Conservation (phyloP, 2,113 vertebrate genomes). For the Lichenostomus cassidix region DNA sequence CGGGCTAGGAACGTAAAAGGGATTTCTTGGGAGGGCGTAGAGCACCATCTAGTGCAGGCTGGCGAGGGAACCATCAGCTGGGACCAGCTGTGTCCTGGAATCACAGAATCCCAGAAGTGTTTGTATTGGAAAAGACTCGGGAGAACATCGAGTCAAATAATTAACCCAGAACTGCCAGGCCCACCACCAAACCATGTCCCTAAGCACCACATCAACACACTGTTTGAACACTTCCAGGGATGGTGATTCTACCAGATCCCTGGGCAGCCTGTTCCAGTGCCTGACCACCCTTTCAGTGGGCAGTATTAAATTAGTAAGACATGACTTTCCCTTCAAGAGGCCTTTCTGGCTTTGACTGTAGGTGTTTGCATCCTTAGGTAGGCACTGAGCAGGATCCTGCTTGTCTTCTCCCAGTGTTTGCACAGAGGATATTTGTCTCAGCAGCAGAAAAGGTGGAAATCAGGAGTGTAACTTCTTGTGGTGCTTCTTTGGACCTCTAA, state of each 20-base stretch:
- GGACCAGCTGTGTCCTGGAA: background rate
- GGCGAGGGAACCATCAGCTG: background rate
- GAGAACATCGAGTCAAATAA: background rate
- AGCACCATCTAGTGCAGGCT: conserved; percentile 53
- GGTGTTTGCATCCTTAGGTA: background rate
- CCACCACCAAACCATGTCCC: background rate
- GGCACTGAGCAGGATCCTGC: background rate
- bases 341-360: background rate
- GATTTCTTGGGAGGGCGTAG: background rate
- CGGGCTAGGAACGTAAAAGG: accelerated
- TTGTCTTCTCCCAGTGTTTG: background rate
- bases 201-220: accelerated
- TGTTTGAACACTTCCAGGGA: background rate
- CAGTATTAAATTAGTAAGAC: background rate
- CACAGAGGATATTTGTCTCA: background rate
- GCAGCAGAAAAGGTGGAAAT: background rate
- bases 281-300: background rate
- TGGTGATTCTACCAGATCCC: background rate
- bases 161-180: background rate
- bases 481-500: background rate
- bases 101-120: accelerated
- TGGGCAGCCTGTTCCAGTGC: background rate
- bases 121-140: background rate
- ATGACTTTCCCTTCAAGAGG: background rate
- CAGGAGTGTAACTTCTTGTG: background rate